Conservation (phyloP, 2,888 invertebrate genomes). For the Anticlea derivata region DNA sequence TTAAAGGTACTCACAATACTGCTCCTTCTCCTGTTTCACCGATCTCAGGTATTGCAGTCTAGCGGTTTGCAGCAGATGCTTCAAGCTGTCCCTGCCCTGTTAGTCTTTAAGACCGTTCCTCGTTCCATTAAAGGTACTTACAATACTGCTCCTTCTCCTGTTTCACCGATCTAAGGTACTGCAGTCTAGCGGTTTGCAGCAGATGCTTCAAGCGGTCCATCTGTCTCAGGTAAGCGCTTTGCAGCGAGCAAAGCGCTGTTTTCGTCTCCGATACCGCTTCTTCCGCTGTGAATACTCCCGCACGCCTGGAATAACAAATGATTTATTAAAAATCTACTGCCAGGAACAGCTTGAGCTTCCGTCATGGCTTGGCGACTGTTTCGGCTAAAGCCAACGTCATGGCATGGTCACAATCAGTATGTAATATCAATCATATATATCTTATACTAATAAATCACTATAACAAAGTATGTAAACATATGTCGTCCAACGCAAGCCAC, state of each 20-base stretch:
- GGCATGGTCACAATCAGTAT: too few relatives aligned
- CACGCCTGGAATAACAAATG: slow-evolving; percentile 84
- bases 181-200: slow-evolving; percentile 88
- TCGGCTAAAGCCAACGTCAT: too few relatives aligned
- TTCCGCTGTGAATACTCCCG: slow-evolving; percentile 94
- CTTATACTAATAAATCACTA: too few relatives aligned
- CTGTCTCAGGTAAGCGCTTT: slow-evolving; percentile 92
- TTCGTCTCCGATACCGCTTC: slow-evolving; percentile 92
- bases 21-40: too few relatives aligned
- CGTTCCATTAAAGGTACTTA: too few relatives aligned
- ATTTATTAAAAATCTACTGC: background rate
- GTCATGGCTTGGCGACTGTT: background rate
- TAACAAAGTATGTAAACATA: too few relatives aligned
- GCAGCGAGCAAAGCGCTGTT: slow-evolving; percentile 89
- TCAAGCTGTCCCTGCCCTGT: slow-evolving; percentile 88
- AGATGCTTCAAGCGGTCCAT: slow-evolving; percentile 89
- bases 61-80: slow-evolving; percentile 88
- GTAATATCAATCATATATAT: too few relatives aligned
- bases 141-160: slow-evolving; percentile 92
- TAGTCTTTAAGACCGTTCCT: too few relatives aligned
- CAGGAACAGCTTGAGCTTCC: too few relatives aligned
- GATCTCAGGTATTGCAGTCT: too few relatives aligned
- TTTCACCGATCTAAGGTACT: slow-evolving; percentile 88
- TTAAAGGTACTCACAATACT: slow-evolving; percentile 88
- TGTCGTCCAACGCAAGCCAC: too few relatives aligned